Base-by-base conservation (phyloP, 2,797 vertebrate genomes). In the Acrossocheilus fasciatus region DNA sequence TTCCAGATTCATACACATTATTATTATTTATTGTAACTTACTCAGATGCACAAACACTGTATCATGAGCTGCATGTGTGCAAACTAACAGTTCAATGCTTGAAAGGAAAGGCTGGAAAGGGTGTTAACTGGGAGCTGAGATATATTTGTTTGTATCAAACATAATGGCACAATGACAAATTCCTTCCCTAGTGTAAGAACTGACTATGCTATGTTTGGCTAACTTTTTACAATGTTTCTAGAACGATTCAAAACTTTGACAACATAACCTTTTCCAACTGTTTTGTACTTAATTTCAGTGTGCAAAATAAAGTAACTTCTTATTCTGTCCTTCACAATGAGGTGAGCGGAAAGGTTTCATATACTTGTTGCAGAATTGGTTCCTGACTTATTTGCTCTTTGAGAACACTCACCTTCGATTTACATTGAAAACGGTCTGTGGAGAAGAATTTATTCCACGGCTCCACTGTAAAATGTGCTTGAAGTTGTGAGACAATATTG, bases 401-500 rank as follows among this genome's bases (percentile, higher is more conserved):
- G 10, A 41, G 12, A 23, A 7, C 26, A 39, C 86, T 70, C n/a
- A 88, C 89, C 9, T 0, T 15, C 47, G 4, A 6, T 17, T 57
- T 3, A 90, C 1, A 39, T 43, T 83, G 77, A 87, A 86, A 10
- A 80, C 76, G 4, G 83, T 89, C 43, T 66, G 17, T 14, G 75
- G 54, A 59, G 86, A 34, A 72, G 81, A 74, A 14, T 59, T 82
- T 5, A 54, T 73, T 57, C 87, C 87, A 81, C 86, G 83, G 36
- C 10, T 86, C 89, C 87, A 90, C 11, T 83, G 52, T 26, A 90
- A 78, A 2, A 84, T 47, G 66, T 87, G 86, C 12, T 81, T 50
- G 34, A 88, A 90, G 76, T 90, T 88, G 17, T 73, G 36, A 1
- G 89, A 88, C 36, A 66, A 1, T 36, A 90, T 6, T 23, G 47